Conservation (phyloP, 2,113 vertebrate species). For the Eulemur macaco region DNA sequence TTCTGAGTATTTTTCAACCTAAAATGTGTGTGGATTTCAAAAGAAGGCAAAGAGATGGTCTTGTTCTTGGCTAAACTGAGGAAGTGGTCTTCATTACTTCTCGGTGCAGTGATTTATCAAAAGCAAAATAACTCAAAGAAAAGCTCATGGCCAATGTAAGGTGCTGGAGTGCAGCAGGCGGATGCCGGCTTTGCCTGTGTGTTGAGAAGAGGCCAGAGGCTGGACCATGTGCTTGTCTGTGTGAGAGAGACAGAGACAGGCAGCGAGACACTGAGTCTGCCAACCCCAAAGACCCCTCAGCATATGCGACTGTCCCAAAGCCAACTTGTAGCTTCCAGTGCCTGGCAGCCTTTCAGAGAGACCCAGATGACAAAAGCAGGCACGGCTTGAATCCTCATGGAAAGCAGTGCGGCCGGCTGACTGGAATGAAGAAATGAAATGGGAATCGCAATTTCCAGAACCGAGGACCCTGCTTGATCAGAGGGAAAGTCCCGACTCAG, state of each 20-base stretch:
- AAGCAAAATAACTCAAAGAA: not conserved
- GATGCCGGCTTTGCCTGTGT: not conserved
- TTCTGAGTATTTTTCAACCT: not conserved
- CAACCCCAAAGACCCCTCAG: not conserved
- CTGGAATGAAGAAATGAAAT: not conserved
- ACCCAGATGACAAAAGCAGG: not conserved
- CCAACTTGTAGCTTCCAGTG: not conserved
- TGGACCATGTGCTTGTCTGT: not conserved
- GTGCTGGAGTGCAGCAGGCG: not conserved
- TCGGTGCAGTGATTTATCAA: not conserved
- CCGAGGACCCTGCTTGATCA: not conserved
- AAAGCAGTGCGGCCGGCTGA: not conserved
- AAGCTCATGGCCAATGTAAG: not conserved
- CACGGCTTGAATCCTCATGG: not conserved
- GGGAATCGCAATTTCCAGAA: not conserved
- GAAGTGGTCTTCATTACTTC: not conserved
- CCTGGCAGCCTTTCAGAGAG: not conserved
- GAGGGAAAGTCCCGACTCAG: not conserved
- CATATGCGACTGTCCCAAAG: not conserved
- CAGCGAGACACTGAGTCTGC: not conserved
- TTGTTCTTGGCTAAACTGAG: not conserved
- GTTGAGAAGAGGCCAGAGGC: not conserved
- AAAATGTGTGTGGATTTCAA: not conserved
- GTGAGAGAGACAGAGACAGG: not conserved
- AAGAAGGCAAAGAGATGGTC: not conserved